These are phyloP conservation scores for Vombatus ursinus DNA, from an alignment of 2,113 vertebrate genomes.

Conservation along the genomic window DNA sequence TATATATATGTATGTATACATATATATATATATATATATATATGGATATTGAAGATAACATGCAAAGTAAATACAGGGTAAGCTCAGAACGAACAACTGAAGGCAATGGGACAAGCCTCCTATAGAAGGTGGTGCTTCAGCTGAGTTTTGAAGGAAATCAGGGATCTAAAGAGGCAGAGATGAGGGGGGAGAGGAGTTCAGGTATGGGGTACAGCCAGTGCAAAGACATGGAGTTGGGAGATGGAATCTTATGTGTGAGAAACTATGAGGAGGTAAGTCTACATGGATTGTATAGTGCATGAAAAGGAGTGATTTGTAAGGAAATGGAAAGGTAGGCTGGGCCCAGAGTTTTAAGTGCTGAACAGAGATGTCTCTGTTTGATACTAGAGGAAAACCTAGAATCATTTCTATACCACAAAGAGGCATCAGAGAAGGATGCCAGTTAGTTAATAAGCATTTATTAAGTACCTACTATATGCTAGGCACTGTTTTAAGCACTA, in stretches of 20 bases:
- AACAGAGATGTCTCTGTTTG: background rate
- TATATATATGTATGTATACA: too few relatives aligned
- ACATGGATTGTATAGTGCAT: background rate
- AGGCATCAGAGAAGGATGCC: background rate
- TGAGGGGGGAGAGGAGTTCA: background rate
- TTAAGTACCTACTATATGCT: background rate
- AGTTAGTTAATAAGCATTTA: background rate
- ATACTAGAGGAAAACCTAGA: background rate
- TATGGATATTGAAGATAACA: background rate
- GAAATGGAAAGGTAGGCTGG: background rate
- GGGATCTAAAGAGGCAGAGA: background rate
- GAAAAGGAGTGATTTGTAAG: background rate
- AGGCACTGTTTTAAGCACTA: background rate
- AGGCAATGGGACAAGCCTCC: background rate
- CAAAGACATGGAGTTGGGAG: background rate
- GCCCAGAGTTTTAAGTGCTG: background rate
- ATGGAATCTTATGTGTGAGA: background rate
- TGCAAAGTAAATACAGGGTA: background rate
- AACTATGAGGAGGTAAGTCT: background rate
- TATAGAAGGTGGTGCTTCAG: background rate
- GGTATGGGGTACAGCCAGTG: background rate
- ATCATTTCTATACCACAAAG: background rate
- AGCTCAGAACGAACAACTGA: background rate
- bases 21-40: background rate
- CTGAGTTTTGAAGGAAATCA: background rate